Evolutionary conservation across 1,140 invertebrate species (phyloP).

Genomic region (Cherax destructor): DNA sequence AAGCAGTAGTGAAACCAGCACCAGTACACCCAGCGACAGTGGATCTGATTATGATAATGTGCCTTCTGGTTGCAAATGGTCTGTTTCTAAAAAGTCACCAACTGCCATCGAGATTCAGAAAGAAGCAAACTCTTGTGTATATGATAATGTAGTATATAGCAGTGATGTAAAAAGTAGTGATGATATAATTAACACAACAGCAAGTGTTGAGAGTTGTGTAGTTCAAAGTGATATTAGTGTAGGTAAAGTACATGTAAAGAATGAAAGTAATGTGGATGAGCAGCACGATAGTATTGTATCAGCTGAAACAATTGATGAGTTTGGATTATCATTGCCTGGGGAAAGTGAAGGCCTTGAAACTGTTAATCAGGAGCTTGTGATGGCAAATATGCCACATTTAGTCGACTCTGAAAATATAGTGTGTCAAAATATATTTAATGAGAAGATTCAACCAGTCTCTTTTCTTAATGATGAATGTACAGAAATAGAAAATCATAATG

Average conservation of each 20-base stretch:
- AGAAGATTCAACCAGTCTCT: not conserved
- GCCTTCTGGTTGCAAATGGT: conserved; percentile 47
- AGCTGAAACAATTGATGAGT: conserved; percentile 31
- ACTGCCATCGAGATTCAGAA: conserved; percentile 40
- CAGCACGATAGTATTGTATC: not conserved
- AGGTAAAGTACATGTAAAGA: not conserved
- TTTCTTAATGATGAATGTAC: not conserved
- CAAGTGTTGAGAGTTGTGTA: not conserved
- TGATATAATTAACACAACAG: not conserved
- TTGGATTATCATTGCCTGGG: conserved; percentile 43
- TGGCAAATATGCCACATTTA: conserved; percentile 37
- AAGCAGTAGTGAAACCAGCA: conserved; percentile 51
- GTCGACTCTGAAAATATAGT: not conserved
- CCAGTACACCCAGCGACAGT: not conserved
- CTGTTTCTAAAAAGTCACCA: conserved; percentile 43
- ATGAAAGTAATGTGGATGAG: conserved; percentile 9
- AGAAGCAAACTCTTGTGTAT: not conserved
- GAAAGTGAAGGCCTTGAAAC: conserved; percentile 37
- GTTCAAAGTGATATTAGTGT: not conserved
- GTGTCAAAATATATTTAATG: not conserved
- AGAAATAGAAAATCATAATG: conserved; percentile 18
- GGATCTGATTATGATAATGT: conserved; percentile 62
- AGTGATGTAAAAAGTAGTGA: not conserved
- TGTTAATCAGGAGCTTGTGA: conserved; percentile 39
- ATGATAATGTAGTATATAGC: not conserved